These are phyloP conservation scores for Eulemur rubriventer DNA, from an alignment of 2,797 vertebrate species.

Conservation along the genomic window DNA sequence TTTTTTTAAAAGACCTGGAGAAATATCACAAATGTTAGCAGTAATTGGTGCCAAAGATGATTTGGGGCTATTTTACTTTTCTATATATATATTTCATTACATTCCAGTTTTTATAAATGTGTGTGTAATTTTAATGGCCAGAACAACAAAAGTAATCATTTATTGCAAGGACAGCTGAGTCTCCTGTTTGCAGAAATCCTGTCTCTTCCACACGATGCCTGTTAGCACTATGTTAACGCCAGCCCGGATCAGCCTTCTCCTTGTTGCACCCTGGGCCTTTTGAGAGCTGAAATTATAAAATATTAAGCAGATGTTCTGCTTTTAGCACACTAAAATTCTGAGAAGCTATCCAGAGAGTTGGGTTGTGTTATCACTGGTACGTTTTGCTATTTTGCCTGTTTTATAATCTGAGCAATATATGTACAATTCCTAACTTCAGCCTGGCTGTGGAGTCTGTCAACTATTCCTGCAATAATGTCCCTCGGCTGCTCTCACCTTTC, in stretches of 20 bases:
- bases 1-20: background rate
- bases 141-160: background rate
- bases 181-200: background rate
- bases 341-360: slow-evolving; percentile 10
- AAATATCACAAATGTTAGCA: background rate
- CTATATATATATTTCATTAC: background rate
- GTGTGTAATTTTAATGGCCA: background rate
- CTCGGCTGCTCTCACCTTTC: background rate
- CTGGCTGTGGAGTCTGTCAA: background rate
- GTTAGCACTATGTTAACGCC: background rate
- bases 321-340: slow-evolving; percentile 49
- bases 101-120: background rate
- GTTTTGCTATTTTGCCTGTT: background rate
- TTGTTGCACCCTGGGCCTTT: background rate
- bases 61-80: background rate
- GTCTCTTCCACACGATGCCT: background rate
- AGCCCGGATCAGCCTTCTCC: background rate
- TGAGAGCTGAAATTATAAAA: slow-evolving; percentile 49
- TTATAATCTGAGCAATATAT: background rate
- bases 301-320: slow-evolving; percentile 49
- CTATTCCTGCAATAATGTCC: background rate
- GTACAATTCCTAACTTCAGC: background rate
- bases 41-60: background rate
- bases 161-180: background rate
- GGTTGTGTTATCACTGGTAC: background rate